Conservation (phyloP, 1,140 invertebrate genomes). For the Pseudomyrmex flavicornis region DNA sequence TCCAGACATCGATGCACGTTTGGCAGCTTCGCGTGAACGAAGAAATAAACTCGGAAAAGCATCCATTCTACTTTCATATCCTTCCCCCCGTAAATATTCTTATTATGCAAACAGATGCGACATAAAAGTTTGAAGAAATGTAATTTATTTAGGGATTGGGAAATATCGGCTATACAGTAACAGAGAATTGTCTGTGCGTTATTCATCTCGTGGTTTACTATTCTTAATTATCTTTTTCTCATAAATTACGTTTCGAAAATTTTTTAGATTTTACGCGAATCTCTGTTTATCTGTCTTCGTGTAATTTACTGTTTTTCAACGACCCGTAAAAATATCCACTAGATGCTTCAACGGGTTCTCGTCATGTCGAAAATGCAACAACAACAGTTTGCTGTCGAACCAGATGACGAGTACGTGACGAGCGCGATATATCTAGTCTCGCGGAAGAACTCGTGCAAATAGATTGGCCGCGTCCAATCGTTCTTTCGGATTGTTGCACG, state of each 20-base stretch:
- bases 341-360: constrained; percentile 12
- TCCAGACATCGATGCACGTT: background rate
- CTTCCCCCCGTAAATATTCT: background rate
- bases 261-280: background rate
- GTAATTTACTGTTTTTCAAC: constrained; percentile 9
- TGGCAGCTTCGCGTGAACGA: background rate
- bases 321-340: constrained; percentile 13
- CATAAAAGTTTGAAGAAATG: background rate
- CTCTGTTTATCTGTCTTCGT: background rate
- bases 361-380: constrained; percentile 46
- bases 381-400: constrained; percentile 38
- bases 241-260: background rate
- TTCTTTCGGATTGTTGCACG: constrained; percentile 36
- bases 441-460: constrained; percentile 27
- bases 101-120: background rate
- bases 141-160: background rate
- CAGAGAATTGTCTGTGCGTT: background rate
- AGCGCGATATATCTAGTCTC: constrained; percentile 12
- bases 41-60: constrained; percentile 43
- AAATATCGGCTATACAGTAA: background rate
- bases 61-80: constrained; percentile 4
- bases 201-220: background rate
- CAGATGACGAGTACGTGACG: constrained; percentile 50
- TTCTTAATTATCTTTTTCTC: background rate
- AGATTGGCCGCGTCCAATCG: constrained; percentile 1